phyloP scores from a whole-genome alignment of 2,888 invertebrate genomes.

The Leptopilina syphax region DNA sequence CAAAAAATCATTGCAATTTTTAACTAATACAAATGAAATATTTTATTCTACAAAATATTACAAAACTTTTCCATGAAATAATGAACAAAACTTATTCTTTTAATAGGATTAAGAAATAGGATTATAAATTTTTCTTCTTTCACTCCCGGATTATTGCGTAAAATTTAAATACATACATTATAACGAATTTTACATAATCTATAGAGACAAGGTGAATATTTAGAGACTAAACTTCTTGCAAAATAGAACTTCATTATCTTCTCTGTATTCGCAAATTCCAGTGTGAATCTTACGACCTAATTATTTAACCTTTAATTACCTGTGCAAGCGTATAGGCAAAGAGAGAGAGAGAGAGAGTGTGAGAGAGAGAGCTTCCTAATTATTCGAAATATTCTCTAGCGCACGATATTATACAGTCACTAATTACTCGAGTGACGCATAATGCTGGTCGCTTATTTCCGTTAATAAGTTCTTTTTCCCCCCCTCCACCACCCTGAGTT shows the following conservation, averaged over 20 bases:
- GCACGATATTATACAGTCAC: conserved; percentile 15
- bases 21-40: no score
- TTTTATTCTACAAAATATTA: no score
- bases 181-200: neutral
- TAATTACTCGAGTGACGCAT: conserved; percentile 29
- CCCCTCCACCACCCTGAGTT: neutral
- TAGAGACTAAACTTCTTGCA: neutral
- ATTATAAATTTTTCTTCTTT: no score
- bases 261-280: neutral
- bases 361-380: neutral
- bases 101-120: no score
- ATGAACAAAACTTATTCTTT: no score
- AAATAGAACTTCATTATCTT: conserved; percentile 15
- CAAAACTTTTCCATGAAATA: no score
- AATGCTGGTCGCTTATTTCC: neutral
- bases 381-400: conserved; percentile 34
- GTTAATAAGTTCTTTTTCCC: neutral
- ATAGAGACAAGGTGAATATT: neutral
- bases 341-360: no score
- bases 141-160: no score
- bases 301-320: conserved; percentile 36
- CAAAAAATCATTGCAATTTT: no score
- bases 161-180: neutral
- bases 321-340: neutral
- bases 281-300: conserved; percentile 20